Base-by-base conservation (phyloP, 2,888 invertebrate species). In the Pinctada fucata region DNA sequence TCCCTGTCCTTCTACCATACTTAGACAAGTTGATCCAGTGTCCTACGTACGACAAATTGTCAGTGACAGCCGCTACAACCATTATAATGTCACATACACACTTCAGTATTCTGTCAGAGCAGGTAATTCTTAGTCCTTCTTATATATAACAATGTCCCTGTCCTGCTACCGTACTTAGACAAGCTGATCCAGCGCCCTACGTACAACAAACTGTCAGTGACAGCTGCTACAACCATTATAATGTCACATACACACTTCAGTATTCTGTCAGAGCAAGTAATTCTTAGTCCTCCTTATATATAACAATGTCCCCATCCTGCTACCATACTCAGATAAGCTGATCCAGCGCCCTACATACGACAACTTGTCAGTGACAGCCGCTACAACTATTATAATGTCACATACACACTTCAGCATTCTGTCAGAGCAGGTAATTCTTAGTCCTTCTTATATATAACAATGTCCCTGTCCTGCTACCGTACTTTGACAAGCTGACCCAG, bases 131-230 rank as follows among this genome's bases (percentile, higher is more conserved):
- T 65, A 70, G 31, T 31, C 31, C 31, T 31, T 45, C 50, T 6
- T 3, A 31, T 10, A 6, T 13, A 4, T 63, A 31, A 31, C 10
- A 79, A 87, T 67, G 67, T 88, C 2, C 80, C 80, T 4, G 67
- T 78, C n/a, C 89, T 85, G 78, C 82, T 88, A 8, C 82, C 87
- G 4, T 81, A 83, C n/a, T 82, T 88, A 13, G 83, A 87, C 67
- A 74, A 80, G 45, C 84, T 89, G n/a, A 74, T 89, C 71, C 81
- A 81, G 68, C 83, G 89, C 70, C 80, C 81, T 2, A 83, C 83
- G 64, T 87, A 80, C 74, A 89, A 90, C 78, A 85, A 82, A 67
- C 78, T 90, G 71, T 88, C 90, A 16, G 80, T 88, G 16, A 79
- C 85, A 48, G 80, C 88, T 16, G 82, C 86, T 3, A 84, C 87